Percentiles rank a stretch among this genome's conserved stretches.
These are phyloP conservation scores for Villa cingulata DNA, from an alignment of 2,888 invertebrate genomes.

Conservation along the genomic window DNA sequence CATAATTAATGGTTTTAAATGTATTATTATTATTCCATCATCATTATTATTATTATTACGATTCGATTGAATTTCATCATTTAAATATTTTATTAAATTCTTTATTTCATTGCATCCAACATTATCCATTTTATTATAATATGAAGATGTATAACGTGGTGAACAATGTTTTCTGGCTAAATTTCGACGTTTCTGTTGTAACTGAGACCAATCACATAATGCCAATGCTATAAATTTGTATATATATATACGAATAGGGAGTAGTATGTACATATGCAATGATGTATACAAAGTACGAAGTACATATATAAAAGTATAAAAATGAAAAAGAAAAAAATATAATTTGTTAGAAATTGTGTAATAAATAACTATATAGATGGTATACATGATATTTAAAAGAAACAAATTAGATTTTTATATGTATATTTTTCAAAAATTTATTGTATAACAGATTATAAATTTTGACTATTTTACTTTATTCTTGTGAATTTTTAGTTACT, in stretches of 20 bases:
- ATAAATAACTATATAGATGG: no score
- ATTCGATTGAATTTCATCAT: slow-evolving; percentile 28
- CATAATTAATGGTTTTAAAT: slow-evolving; percentile 58
- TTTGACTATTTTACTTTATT: no score
- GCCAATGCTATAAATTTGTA: slow-evolving; percentile 69
- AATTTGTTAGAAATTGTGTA: no score
- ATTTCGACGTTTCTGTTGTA: slow-evolving; percentile 65
- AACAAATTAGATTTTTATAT: no score
- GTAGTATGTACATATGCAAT: no score
- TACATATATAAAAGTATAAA: not conserved
- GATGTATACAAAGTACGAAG: no score
- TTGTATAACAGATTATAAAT: no score
- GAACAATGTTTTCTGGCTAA: slow-evolving; percentile 69
- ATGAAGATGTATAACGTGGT: slow-evolving; percentile 58
- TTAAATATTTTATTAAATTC: slow-evolving; percentile 45
- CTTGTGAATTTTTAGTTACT: no score
- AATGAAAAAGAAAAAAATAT: not conserved
- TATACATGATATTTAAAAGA: no score
- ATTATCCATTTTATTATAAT: slow-evolving; percentile 56
- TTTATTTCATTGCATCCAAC: slow-evolving; percentile 52
- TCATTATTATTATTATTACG: slow-evolving; percentile 29
- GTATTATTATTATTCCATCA: no score
- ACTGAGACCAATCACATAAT: slow-evolving; percentile 74
- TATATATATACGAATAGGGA: no score
- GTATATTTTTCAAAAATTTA: no score